phyloP scores from a whole-genome alignment of 2,113 vertebrate species.

The Tupaia chinensis region DNA sequence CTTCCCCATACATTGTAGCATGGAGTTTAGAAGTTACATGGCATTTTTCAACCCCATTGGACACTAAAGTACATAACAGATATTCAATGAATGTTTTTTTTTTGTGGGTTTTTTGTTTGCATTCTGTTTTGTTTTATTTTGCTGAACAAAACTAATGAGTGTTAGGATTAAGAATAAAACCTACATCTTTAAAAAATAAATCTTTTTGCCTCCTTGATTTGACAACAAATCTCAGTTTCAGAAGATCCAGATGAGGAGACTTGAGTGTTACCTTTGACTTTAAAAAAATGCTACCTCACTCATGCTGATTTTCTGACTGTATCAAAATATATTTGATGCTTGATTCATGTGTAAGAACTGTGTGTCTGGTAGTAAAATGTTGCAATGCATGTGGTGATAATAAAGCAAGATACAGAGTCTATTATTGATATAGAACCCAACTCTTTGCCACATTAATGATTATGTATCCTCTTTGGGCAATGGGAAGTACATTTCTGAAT shows the following conservation, averaged over 20 bases:
- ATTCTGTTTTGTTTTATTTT: not conserved
- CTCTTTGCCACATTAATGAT: not conserved
- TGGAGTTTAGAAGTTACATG: not conserved
- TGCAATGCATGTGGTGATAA: conserved; percentile 36
- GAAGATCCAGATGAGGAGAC: not conserved
- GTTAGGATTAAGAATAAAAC: not conserved
- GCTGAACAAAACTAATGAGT: not conserved
- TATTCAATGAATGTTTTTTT: not conserved
- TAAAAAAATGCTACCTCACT: conserved; percentile 24
- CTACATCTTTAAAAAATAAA: not conserved
- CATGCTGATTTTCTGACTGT: conserved; percentile 27
- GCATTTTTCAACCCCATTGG: not conserved
- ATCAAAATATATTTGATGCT: conserved; percentile 32
- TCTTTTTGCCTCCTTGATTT: conserved; percentile 5
- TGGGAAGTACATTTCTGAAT: conserved; percentile 7
- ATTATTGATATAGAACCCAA: conserved; percentile 22
- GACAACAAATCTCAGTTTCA: conserved; percentile 5
- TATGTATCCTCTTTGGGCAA: not conserved
- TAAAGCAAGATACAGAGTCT: conserved; percentile 33
- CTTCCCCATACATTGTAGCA: not conserved
- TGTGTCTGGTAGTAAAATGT: conserved; percentile 53
- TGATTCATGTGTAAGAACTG: conserved; percentile 28
- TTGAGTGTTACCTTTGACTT: not conserved
- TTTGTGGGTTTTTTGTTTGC: not conserved
- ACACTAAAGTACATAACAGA: not conserved